Percentiles rank a stretch among this genome's conserved stretches.
Conservation (phyloP, 2,888 invertebrate species). For the Labia minor region DNA sequence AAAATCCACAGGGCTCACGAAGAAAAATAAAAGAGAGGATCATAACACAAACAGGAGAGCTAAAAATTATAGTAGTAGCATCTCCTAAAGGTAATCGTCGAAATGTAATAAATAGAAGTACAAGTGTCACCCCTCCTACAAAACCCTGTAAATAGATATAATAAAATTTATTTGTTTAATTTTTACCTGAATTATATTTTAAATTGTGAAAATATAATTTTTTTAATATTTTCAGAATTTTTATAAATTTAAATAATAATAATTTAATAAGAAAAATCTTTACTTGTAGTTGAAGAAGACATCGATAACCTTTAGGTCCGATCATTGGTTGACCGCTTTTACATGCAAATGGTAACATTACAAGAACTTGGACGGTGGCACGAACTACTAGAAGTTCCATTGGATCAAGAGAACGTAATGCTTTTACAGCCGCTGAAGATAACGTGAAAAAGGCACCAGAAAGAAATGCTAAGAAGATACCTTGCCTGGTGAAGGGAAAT, state of each 20-base stretch:
- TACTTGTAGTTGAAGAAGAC: slow-evolving; percentile 36
- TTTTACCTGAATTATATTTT: neutral
- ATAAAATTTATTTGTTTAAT: slow-evolving; percentile 13
- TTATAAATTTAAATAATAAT: neutral
- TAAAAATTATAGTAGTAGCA: slow-evolving; percentile 42
- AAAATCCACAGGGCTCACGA: slow-evolving; percentile 39
- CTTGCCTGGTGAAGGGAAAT: slow-evolving; percentile 33
- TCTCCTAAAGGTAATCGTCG: slow-evolving; percentile 40
- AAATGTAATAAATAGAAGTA: slow-evolving; percentile 39
- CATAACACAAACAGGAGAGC: slow-evolving; percentile 41
- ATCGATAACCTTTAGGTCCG: slow-evolving; percentile 36
- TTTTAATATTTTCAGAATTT: neutral
- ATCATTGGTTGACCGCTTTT: slow-evolving; percentile 32
- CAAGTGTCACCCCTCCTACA: slow-evolving; percentile 38
- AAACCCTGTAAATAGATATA: slow-evolving; percentile 33
- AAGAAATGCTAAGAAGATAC: slow-evolving; percentile 37
- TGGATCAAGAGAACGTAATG: slow-evolving; percentile 37
- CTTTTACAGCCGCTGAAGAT: slow-evolving; percentile 38
- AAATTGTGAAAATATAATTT: neutral
- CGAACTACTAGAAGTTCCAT: slow-evolving; percentile 38
- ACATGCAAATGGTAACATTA: slow-evolving; percentile 34
- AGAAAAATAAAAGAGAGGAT: slow-evolving; percentile 38
- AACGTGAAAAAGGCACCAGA: slow-evolving; percentile 41
- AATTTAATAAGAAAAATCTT: slow-evolving; percentile 17
- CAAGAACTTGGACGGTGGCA: slow-evolving; percentile 35